Evolutionary conservation across 2,888 invertebrate species (phyloP).

Genomic region (Tipula confusa): DNA sequence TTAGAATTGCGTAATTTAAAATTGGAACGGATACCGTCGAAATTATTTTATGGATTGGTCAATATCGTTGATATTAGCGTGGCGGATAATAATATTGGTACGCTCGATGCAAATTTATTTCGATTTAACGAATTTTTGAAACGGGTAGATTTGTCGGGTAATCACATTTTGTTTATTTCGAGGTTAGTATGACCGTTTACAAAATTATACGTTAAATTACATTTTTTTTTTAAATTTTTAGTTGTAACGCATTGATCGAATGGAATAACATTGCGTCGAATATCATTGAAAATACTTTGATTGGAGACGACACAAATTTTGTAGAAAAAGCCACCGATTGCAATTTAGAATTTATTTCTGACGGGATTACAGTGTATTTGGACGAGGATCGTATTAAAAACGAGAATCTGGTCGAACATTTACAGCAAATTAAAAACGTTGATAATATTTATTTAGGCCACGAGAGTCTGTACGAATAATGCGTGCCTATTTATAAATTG

Average conservation of each 20-base stretch:
- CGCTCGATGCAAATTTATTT: background rate
- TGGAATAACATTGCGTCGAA: background rate
- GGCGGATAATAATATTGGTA: background rate
- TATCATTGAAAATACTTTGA: background rate
- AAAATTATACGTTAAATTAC: background rate
- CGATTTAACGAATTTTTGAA: background rate
- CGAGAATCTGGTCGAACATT: background rate
- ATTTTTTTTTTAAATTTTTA: background rate
- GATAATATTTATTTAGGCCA: background rate
- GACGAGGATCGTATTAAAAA: background rate
- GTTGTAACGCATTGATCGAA: background rate
- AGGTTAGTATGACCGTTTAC: background rate
- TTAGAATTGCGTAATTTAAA: background rate
- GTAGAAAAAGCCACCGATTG: background rate
- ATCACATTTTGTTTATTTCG: background rate
- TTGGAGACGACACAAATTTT: background rate
- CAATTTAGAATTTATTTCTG: background rate
- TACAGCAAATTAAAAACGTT: background rate
- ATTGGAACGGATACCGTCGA: background rate
- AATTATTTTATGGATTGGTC: background rate
- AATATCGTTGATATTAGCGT: background rate
- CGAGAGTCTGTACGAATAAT: background rate
- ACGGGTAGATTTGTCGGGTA: background rate
- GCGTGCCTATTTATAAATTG: background rate
- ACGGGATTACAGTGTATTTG: background rate